A percentile compares a stretch with the other conserved stretches of the same genome.
phyloP scores from a whole-genome alignment of 2,113 vertebrate genomes.

The Poeciliopsis occidentalis region DNA sequence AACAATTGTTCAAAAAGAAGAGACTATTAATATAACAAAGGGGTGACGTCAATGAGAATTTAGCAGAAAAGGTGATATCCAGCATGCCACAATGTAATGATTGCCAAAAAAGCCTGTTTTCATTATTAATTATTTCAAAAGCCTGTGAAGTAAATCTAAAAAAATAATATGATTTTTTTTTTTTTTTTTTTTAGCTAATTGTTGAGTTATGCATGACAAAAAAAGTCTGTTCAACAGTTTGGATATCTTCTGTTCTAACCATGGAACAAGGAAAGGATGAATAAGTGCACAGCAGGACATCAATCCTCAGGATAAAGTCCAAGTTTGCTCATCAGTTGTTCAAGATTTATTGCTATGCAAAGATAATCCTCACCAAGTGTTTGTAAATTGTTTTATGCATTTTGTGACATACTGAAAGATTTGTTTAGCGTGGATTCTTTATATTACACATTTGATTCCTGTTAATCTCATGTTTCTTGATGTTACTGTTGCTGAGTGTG shows the following conservation, averaged over 20 bases:
- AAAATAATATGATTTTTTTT: not conserved
- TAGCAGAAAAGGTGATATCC: not conserved
- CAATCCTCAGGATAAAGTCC: conserved; percentile 1
- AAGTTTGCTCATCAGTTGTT: conserved; percentile 9
- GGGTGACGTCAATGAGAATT: not conserved
- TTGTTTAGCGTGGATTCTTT: no score
- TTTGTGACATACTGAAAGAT: no score
- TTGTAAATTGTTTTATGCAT: no score
- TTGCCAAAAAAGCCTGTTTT: not conserved
- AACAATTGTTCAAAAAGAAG: no score
- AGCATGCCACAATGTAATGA: not conserved
- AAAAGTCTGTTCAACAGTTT: not conserved
- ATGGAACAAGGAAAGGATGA: not conserved
- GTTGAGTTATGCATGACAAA: not conserved
- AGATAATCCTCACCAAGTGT: conserved; percentile 3
- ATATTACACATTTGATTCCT: conserved; percentile 2
- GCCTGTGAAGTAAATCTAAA: not conserved
- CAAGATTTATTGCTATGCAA: conserved; percentile 12
- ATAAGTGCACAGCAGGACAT: not conserved
- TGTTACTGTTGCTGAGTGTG: not conserved
- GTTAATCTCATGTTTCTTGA: not conserved
- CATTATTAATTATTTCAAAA: not conserved
- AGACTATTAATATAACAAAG: no score
- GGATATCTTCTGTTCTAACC: not conserved
- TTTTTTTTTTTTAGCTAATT: not conserved